Evolutionary conservation across 2,113 vertebrate species (phyloP).

Genomic region (Anoplopoma fimbria): DNA sequence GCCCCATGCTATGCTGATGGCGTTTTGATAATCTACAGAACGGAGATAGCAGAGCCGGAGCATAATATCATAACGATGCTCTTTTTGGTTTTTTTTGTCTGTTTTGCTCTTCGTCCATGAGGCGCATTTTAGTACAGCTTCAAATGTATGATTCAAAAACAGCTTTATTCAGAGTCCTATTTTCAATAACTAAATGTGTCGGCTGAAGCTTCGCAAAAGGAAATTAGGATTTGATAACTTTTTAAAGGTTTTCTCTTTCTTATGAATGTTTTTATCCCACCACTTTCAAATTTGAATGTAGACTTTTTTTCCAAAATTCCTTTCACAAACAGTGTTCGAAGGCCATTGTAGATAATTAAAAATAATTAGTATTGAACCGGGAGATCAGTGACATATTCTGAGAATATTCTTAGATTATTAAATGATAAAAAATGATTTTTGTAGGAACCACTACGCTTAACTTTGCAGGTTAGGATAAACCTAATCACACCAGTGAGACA

Average conservation of each 20-base stretch:
- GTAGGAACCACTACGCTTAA: neutral
- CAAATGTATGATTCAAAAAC: conserved; percentile 1
- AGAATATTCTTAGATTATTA: neutral
- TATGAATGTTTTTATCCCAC: neutral
- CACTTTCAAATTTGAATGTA: neutral
- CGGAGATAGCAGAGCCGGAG: conserved; percentile 4
- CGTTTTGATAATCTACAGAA: conserved; percentile 47
- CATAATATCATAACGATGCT: neutral
- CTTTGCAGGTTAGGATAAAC: neutral
- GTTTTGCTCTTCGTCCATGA: neutral
- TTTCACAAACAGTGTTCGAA: neutral
- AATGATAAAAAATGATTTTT: neutral
- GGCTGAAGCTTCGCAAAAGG: neutral
- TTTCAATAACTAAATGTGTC: neutral
- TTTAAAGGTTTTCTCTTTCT: neutral
- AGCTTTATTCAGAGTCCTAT: neutral
- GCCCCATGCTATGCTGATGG: conserved; percentile 34
- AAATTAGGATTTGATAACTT: neutral
- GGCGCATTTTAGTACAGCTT: neutral
- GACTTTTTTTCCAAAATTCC: neutral
- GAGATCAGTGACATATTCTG: too few species aligned
- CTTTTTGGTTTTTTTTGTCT: neutral
- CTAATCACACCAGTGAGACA: neutral
- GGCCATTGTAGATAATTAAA: too few species aligned
- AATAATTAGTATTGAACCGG: too few species aligned